Evolutionary conservation across 1,140 invertebrate genomes (phyloP).

Genomic region (Himalopsyche phryganea): DNA sequence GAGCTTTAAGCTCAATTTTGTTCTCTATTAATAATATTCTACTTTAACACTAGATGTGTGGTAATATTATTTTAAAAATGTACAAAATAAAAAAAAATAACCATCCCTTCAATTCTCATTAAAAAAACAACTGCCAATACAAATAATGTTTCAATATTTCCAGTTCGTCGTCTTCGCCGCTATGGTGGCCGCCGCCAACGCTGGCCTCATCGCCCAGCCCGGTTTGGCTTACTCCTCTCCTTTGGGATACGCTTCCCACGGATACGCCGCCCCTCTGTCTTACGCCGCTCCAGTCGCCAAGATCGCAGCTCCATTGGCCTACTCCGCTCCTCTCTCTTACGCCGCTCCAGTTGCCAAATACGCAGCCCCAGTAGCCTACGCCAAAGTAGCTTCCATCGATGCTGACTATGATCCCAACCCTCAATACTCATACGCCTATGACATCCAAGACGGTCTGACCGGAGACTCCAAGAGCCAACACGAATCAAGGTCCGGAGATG

Average conservation of each 20-base stretch:
- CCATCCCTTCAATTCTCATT: no score
- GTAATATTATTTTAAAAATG: no score
- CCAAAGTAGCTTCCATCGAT: constrained; percentile 39
- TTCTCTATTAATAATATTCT: no score
- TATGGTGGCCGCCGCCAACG: constrained; percentile 44
- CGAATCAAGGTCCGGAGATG: constrained; percentile 56
- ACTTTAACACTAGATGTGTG: no score
- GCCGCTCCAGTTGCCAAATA: constrained; percentile 34
- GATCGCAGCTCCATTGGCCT: constrained; percentile 37
- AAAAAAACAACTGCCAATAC: constrained; percentile 20
- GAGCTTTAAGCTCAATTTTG: no score
- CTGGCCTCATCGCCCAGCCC: constrained; percentile 38
- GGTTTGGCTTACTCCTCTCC: constrained; percentile 28
- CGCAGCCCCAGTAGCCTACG: no score
- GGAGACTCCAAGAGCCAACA: constrained; percentile 53
- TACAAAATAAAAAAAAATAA: no score
- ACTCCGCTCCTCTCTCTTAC: no score
- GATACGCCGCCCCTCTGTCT: constrained; percentile 20
- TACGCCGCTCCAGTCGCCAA: constrained; percentile 30
- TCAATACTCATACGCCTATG: constrained; percentile 66
- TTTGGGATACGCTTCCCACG: constrained; percentile 20
- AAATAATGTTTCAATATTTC: constrained; percentile 19
- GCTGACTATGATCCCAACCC: constrained; percentile 61
- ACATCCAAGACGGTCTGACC: constrained; percentile 61
- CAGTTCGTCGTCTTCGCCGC: constrained; percentile 49